phyloP scores from a whole-genome alignment of 2,113 vertebrate species.

The Lamprotornis superbus region DNA sequence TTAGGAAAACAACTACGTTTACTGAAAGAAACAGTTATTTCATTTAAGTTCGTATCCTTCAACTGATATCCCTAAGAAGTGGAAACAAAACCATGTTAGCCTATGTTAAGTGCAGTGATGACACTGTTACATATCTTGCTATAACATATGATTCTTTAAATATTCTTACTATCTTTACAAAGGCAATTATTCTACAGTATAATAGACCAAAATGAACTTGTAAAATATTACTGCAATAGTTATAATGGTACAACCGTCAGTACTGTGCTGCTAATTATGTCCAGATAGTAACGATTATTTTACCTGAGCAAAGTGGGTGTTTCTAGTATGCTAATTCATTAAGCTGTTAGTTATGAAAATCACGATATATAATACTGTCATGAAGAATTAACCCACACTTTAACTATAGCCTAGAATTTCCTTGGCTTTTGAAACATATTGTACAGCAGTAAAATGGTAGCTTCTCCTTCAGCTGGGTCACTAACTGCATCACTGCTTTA shows the following conservation, averaged over 20 bases:
- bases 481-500: background rate
- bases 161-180: background rate
- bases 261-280: background rate
- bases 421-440: background rate
- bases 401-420: background rate
- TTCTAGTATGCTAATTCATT: background rate
- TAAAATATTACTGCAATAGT: conserved; percentile 19
- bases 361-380: background rate
- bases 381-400: background rate
- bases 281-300: conserved; percentile 10
- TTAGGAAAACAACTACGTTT: background rate
- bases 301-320: background rate
- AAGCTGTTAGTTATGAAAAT: background rate
- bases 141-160: background rate
- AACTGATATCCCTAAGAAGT: background rate
- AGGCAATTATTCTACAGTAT: conserved; percentile 9
- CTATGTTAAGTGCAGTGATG: background rate
- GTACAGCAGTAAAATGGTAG: background rate
- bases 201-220: background rate
- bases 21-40: background rate
- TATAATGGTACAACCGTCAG: conserved; percentile 6
- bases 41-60: background rate
- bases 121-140: background rate
- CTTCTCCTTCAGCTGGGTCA: accelerated
- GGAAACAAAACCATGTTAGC: background rate